Conservation (phyloP, 2,888 invertebrate genomes). For the Ypsolopha sequella region DNA sequence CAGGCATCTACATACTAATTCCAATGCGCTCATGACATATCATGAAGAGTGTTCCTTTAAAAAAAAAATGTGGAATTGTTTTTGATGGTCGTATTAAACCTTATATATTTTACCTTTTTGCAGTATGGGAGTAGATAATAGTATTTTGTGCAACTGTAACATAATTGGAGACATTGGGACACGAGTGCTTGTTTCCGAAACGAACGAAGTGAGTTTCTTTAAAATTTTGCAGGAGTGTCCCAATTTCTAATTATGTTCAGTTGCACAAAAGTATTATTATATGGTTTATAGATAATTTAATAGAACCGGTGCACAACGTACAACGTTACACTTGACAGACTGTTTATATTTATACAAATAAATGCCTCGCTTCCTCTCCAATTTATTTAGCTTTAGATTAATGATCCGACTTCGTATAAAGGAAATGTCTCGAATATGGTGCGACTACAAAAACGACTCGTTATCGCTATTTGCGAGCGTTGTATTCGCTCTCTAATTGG, state of each 20-base stretch:
- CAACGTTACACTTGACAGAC: neutral
- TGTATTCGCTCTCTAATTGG: conserved; percentile 64
- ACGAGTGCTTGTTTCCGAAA: too few species aligned
- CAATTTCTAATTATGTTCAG: too few species aligned
- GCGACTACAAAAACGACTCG: conserved; percentile 33
- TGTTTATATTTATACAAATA: neutral
- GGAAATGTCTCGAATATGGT: conserved; percentile 19
- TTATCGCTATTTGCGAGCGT: conserved; percentile 32
- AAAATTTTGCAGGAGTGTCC: neutral
- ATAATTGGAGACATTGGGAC: too few species aligned
- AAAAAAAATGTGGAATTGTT: too few species aligned
- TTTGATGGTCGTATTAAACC: neutral
- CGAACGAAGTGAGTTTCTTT: too few species aligned
- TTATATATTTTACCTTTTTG: neutral
- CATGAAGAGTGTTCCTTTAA: too few species aligned
- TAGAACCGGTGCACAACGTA: neutral
- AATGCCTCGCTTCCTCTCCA: conserved; percentile 6
- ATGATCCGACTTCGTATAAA: conserved; percentile 19
- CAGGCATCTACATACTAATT: too few species aligned
- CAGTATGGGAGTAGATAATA: too few species aligned
- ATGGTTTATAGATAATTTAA: neutral
- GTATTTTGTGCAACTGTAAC: too few species aligned
- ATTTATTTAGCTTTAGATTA: conserved; percentile 13
- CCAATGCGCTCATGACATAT: too few species aligned
- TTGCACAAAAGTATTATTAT: neutral